Evolutionary conservation across 2,888 invertebrate species (phyloP).

Genomic region (Diarsia rubi): DNA sequence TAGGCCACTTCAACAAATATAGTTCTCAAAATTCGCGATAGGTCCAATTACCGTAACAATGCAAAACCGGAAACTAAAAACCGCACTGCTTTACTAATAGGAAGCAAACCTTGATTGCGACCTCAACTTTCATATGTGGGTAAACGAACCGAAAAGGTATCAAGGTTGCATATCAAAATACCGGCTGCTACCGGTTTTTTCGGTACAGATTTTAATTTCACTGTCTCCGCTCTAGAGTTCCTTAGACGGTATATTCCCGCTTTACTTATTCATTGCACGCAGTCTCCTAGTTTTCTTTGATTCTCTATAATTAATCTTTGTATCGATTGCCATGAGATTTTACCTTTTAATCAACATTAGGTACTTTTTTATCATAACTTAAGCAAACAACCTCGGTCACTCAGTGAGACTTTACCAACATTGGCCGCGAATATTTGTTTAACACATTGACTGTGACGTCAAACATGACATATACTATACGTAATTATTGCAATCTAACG

Average conservation of each 20-base stretch:
- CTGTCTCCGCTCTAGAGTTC: conserved; percentile 40
- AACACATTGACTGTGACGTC: conserved; percentile 22
- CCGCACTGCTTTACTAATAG: conserved; percentile 63
- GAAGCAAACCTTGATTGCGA: conserved; percentile 72
- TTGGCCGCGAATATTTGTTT: conserved; percentile 29
- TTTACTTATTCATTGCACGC: not conserved
- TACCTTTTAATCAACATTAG: conserved; percentile 10
- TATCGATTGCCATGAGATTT: not conserved
- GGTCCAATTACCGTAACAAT: conserved; percentile 56
- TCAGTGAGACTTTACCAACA: not conserved
- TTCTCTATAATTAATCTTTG: not conserved
- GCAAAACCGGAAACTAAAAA: conserved; percentile 64
- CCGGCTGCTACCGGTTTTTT: conserved; percentile 58
- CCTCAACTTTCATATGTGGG: conserved; percentile 73
- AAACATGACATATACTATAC: conserved; percentile 1
- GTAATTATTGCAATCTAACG: conserved; percentile 13
- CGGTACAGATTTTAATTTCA: conserved; percentile 48
- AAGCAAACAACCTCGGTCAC: conserved; percentile 20
- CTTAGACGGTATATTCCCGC: conserved; percentile 1
- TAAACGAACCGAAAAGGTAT: conserved; percentile 69
- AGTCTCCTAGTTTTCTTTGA: not conserved
- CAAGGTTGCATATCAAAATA: conserved; percentile 69
- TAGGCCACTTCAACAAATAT: conserved; percentile 9
- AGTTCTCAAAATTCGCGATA: conserved; percentile 17
- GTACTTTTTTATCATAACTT: conserved; percentile 10